A percentile compares a stretch with the other conserved stretches of the same genome.
phyloP scores from a whole-genome alignment of 2,797 vertebrate species.

The Catharus ustulatus region DNA sequence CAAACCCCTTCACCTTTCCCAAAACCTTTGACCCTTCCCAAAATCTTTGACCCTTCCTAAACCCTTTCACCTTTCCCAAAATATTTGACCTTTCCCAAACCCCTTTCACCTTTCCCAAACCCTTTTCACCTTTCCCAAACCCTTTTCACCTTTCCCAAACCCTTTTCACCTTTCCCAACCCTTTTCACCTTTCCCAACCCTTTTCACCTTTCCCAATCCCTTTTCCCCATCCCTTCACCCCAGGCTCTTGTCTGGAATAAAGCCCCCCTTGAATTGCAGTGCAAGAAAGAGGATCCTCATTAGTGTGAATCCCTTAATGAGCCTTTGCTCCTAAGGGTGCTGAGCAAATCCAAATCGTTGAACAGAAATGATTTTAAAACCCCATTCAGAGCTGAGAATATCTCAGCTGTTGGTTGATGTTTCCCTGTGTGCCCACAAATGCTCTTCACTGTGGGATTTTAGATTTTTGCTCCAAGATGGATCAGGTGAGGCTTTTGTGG shows the following conservation, averaged over 20 bases:
- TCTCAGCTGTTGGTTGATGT: rapidly evolving
- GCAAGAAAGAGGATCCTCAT: neutral
- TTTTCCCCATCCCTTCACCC: neutral
- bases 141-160: neutral
- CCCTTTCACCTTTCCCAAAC: neutral
- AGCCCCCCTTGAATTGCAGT: neutral
- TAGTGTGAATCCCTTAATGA: neutral
- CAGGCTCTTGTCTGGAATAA: neutral
- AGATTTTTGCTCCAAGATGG: neutral
- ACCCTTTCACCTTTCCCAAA: no score
- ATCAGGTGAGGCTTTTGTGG: neutral
- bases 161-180: neutral
- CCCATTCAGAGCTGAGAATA: neutral
- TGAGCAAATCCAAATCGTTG: neutral
- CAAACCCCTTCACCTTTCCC: neutral
- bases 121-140: neutral
- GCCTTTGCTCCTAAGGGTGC: neutral
- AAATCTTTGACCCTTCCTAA: neutral
- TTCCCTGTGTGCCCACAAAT: rapidly evolving
- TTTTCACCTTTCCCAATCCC: neutral
- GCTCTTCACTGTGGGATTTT: neutral
- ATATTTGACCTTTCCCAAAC: no score
- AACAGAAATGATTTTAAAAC: neutral
- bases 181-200: neutral
- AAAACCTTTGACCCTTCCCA: neutral